Evolutionary conservation across 2,888 invertebrate species (phyloP).

Genomic region (Aleiodes testaceus): DNA sequence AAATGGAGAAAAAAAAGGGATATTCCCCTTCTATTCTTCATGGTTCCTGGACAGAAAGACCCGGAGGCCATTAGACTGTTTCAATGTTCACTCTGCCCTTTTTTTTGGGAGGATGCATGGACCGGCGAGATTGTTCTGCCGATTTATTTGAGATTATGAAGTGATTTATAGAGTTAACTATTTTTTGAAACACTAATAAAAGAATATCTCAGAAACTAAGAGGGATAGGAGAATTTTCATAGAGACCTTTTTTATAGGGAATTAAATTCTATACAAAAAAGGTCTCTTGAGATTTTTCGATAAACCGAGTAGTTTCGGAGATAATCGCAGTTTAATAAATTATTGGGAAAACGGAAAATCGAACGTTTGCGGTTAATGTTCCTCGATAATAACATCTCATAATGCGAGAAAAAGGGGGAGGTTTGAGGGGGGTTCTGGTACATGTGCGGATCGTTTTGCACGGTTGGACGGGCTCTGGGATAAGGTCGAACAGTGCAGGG

Average conservation of each 20-base stretch:
- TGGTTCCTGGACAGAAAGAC: background rate
- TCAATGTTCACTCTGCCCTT: background rate
- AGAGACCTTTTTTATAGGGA: no score
- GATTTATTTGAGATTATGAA: conserved; percentile 9
- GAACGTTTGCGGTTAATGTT: conserved; percentile 33
- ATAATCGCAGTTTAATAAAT: background rate
- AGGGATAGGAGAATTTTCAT: no score
- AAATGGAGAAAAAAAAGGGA: conserved; percentile 24
- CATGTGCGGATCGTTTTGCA: conserved; percentile 35
- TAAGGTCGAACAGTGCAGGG: background rate
- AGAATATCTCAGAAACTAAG: no score
- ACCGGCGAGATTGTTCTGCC: conserved; percentile 58
- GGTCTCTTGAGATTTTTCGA: no score
- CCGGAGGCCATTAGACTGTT: conserved; percentile 18
- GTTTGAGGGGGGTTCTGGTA: conserved; percentile 23
- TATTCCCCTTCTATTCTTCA: conserved; percentile 24
- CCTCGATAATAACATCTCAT: conserved; percentile 25
- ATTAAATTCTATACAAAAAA: no score
- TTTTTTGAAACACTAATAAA: background rate
- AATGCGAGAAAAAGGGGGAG: conserved; percentile 30
- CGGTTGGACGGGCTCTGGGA: conserved; percentile 27
- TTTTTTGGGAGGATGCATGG: background rate
- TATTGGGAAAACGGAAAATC: conserved; percentile 26
- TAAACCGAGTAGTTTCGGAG: background rate
- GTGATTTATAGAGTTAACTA: conserved; percentile 4